Evolutionary conservation across 2,113 vertebrate genomes (phyloP).

Genomic region (Paraplagusia blochii): DNA sequence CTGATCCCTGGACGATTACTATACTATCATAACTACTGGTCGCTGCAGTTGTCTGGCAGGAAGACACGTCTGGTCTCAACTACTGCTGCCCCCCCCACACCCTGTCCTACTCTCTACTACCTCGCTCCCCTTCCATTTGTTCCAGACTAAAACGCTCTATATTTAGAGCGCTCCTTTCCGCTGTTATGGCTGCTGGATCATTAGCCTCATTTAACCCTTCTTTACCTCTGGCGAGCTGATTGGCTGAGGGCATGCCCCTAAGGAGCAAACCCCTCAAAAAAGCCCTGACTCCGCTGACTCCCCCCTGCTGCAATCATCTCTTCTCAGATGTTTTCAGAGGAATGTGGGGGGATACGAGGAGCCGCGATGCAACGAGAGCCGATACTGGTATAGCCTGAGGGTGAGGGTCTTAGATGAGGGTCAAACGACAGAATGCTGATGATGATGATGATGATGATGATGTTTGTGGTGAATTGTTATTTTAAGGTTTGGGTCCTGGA

Average conservation of each 20-base stretch:
- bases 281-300: background rate
- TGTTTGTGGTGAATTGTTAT: conserved; percentile 53
- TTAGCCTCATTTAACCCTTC: conserved; percentile 78
- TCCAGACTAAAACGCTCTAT: conserved; percentile 72
- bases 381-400: conserved; percentile 22
- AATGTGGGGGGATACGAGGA: background rate
- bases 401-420: conserved; percentile 40
- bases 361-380: conserved; percentile 10
- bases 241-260: conserved; percentile 57
- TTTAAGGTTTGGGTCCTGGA: conserved; percentile 25
- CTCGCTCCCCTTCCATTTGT: conserved; percentile 34
- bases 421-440: conserved; percentile 46
- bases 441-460: conserved; percentile 46
- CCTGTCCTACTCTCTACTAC: too few species aligned
- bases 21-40: conserved; percentile 45
- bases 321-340: conserved; percentile 12
- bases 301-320: conserved; percentile 3
- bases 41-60: conserved; percentile 58
- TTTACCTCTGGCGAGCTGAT: conserved; percentile 56
- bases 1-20: conserved; percentile 49
- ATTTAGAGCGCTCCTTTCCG: conserved; percentile 76
- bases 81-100: background rate
- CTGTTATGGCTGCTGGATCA: conserved; percentile 74
- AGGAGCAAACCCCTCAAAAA: conserved; percentile 15
- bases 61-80: conserved; percentile 45